Conservation (phyloP, 2,888 invertebrate species). For the Candidula unifasciata region DNA sequence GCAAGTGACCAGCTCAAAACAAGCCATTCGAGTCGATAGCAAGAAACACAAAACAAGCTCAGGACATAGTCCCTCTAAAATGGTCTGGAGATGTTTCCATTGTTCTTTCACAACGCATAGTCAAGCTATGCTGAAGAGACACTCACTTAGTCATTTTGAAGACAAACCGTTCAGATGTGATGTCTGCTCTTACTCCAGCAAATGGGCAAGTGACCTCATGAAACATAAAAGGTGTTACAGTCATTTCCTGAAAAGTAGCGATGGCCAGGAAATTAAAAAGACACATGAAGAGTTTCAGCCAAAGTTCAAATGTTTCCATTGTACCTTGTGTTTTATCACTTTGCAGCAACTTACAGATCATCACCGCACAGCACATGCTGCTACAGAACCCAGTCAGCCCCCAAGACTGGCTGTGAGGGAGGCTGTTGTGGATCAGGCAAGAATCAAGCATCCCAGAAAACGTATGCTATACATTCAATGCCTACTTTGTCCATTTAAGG, state of each 20-base stretch:
- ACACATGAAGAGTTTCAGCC: slow-evolving; percentile 57
- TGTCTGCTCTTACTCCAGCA: slow-evolving; percentile 74
- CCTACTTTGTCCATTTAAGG: slow-evolving; percentile 69
- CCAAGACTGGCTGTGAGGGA: slow-evolving; percentile 45
- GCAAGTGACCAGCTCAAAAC: not conserved
- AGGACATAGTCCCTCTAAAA: not conserved
- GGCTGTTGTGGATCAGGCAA: slow-evolving; percentile 53
- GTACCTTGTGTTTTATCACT: slow-evolving; percentile 64
- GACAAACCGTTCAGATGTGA: slow-evolving; percentile 75
- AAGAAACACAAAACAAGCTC: not conserved
- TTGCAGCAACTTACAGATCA: slow-evolving; percentile 67
- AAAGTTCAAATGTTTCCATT: slow-evolving; percentile 64
- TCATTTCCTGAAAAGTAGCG: slow-evolving; percentile 58
- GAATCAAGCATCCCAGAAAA: slow-evolving; percentile 57
- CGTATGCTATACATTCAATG: slow-evolving; percentile 69
- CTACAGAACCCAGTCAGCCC: slow-evolving; percentile 43
- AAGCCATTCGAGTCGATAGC: not conserved
- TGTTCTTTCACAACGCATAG: slow-evolving; percentile 75
- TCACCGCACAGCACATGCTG: slow-evolving; percentile 63
- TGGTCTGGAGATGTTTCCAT: slow-evolving; percentile 65
- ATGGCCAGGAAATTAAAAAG: slow-evolving; percentile 52
- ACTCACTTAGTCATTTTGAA: slow-evolving; percentile 74
- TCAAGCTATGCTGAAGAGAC: slow-evolving; percentile 75
- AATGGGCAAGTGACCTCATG: slow-evolving; percentile 77
- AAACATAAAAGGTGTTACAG: slow-evolving; percentile 75